phyloP scores from a whole-genome alignment of 2,113 vertebrate species.

The Gobiocypris rarus region DNA sequence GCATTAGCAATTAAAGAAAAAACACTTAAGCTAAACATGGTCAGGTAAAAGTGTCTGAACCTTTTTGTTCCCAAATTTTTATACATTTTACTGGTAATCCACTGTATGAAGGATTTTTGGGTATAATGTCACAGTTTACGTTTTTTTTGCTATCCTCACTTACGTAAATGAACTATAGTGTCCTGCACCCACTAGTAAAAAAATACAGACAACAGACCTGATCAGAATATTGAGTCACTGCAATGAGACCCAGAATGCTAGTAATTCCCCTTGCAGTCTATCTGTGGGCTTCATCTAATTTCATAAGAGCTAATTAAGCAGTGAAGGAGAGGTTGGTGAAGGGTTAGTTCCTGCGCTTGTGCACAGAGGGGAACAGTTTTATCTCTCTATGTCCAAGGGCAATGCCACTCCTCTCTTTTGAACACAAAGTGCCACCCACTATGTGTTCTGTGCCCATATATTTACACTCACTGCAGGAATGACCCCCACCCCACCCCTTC shows the following conservation, averaged over 20 bases:
- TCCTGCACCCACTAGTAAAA: too few species aligned
- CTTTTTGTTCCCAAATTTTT: too few species aligned
- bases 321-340: slow-evolving; percentile 32
- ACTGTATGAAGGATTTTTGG: too few species aligned
- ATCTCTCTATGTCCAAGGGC: slow-evolving; percentile 38
- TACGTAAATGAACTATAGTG: too few species aligned
- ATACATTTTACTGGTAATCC: too few species aligned
- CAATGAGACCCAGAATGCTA: slow-evolving; percentile 1
- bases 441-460: slow-evolving; percentile 51
- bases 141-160: too few species aligned
- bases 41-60: too few species aligned
- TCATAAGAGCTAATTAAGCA: slow-evolving; percentile 41
- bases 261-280: slow-evolving; percentile 11
- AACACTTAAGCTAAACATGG: too few species aligned
- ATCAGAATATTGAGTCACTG: slow-evolving; percentile 5
- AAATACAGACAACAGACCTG: background rate
- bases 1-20: too few species aligned
- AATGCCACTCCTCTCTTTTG: slow-evolving; percentile 34
- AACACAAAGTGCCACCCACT: slow-evolving; percentile 49
- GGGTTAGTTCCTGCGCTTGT: background rate
- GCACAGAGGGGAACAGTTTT: slow-evolving; percentile 4
- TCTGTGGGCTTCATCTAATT: slow-evolving; percentile 38
- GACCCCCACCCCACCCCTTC: slow-evolving; percentile 32
- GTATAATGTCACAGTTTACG: too few species aligned
- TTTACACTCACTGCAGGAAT: slow-evolving; percentile 46